Percentiles rank a stretch among this genome's conserved stretches.
Evolutionary conservation across 2,888 invertebrate genomes (phyloP).

Genomic region (Zhengitettix transpicula): DNA sequence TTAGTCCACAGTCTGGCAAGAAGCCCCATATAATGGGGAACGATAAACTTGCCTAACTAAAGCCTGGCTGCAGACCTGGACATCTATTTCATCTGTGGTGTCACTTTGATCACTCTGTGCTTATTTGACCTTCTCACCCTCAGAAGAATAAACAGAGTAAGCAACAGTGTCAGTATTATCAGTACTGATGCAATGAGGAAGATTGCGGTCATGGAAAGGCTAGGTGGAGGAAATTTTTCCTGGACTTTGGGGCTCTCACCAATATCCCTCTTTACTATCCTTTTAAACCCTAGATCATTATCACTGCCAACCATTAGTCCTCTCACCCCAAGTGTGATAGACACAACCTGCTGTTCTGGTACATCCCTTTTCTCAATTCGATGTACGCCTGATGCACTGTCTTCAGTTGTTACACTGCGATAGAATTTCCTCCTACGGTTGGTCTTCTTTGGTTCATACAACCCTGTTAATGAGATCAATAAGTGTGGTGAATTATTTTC

Average conservation of each 20-base stretch:
- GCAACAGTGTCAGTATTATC: too few species aligned
- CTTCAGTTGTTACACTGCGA: conserved; percentile 21
- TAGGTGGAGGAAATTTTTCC: not conserved
- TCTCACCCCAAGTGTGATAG: conserved; percentile 16
- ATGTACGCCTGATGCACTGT: conserved; percentile 24
- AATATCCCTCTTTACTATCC: conserved; percentile 22
- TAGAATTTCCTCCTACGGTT: conserved; percentile 1
- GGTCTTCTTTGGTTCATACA: conserved; percentile 9
- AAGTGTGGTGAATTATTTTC: too few species aligned
- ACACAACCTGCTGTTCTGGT: conserved; percentile 13
- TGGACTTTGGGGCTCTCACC: not conserved
- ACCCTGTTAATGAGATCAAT: conserved; percentile 2
- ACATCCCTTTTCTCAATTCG: conserved; percentile 12
- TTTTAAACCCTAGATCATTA: conserved; percentile 27
- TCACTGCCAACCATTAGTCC: conserved; percentile 13
- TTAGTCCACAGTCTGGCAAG: too few species aligned
- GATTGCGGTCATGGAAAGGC: too few species aligned
- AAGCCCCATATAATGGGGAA: too few species aligned
- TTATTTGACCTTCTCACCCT: not conserved
- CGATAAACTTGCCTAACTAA: too few species aligned
- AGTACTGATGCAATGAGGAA: too few species aligned
- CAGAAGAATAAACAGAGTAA: too few species aligned
- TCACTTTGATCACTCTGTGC: not conserved
- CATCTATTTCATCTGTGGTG: not conserved
- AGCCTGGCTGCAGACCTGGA: too few species aligned